Conservation (phyloP, 2,113 vertebrate genomes). For the Etheostoma cragini region DNA sequence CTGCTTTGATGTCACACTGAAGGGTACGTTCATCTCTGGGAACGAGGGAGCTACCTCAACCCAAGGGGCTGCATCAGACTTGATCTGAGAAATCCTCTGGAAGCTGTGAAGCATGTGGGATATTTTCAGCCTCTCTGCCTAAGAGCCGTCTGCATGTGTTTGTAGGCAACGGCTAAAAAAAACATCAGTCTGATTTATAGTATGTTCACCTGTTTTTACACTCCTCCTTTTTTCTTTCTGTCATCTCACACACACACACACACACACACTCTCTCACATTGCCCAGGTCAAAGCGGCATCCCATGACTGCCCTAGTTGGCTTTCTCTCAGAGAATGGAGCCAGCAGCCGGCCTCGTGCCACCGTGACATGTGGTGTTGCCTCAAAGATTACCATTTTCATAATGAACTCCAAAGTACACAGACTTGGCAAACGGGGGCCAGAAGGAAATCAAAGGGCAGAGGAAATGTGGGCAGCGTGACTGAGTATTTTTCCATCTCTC, state of each 20-base stretch:
- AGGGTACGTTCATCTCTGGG: slow-evolving; percentile 8
- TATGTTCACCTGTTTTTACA: background rate
- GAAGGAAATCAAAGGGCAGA: slow-evolving; percentile 26
- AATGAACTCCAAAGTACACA: slow-evolving; percentile 37
- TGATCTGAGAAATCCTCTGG: slow-evolving; percentile 29
- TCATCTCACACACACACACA: background rate
- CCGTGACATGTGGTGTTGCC: slow-evolving; percentile 41
- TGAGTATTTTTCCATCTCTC: slow-evolving; percentile 23
- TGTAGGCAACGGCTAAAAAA: background rate
- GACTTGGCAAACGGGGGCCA: slow-evolving; percentile 18
- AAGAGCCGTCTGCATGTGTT: background rate
- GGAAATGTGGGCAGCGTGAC: slow-evolving; percentile 48
- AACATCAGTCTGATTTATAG: slow-evolving; percentile 7
- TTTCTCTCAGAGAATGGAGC: slow-evolving; percentile 17
- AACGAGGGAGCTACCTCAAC: slow-evolving; percentile 15
- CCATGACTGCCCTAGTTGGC: slow-evolving; percentile 5
- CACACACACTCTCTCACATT: background rate
- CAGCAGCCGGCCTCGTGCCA: slow-evolving; percentile 30
- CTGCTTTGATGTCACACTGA: slow-evolving; percentile 47
- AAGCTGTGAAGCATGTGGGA: slow-evolving; percentile 26
- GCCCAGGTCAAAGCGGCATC: slow-evolving; percentile 8
- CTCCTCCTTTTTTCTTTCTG: background rate
- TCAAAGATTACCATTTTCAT: slow-evolving; percentile 39
- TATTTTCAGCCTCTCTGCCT: slow-evolving; percentile 6
- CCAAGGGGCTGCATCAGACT: slow-evolving; percentile 11